Percentiles rank a stretch among this genome's conserved stretches.
Conservation (phyloP, 2,797 vertebrate species). For the Toxotes lorentzi region DNA sequence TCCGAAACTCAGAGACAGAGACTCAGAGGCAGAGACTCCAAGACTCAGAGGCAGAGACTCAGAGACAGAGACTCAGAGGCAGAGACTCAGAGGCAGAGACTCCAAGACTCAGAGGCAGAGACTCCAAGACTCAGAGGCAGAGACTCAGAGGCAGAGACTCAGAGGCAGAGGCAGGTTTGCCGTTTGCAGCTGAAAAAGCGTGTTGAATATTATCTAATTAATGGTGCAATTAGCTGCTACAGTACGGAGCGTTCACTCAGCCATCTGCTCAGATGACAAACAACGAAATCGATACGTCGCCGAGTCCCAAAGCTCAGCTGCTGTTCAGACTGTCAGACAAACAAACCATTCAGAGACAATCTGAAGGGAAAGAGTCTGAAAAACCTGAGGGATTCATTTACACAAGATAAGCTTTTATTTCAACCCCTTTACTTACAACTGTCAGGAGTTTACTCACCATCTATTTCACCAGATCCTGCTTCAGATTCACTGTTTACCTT, state of each 20-base stretch:
- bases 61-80: too few species aligned
- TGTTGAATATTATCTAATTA: constrained; percentile 52
- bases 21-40: too few species aligned
- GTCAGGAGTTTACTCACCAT: background rate
- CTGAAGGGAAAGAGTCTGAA: background rate
- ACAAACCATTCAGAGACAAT: constrained; percentile 15
- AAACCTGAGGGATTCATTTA: constrained; percentile 1
- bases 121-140: too few species aligned
- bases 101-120: too few species aligned
- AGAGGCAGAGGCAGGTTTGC: background rate
- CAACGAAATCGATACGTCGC: constrained; percentile 35
- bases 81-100: too few species aligned
- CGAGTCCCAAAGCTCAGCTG: background rate
- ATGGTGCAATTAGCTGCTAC: constrained; percentile 47
- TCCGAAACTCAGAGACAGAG: too few species aligned
- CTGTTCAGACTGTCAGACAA: constrained; percentile 18
- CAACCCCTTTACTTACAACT: background rate
- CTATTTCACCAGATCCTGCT: background rate
- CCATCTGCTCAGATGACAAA: constrained; percentile 61
- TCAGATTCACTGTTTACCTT: background rate
- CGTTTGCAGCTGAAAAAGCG: constrained; percentile 3
- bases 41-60: too few species aligned
- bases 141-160: too few species aligned
- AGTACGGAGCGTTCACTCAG: constrained; percentile 11
- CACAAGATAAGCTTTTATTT: background rate